phyloP scores from a whole-genome alignment of 2,113 vertebrate genomes.

The Clarias magur region DNA sequence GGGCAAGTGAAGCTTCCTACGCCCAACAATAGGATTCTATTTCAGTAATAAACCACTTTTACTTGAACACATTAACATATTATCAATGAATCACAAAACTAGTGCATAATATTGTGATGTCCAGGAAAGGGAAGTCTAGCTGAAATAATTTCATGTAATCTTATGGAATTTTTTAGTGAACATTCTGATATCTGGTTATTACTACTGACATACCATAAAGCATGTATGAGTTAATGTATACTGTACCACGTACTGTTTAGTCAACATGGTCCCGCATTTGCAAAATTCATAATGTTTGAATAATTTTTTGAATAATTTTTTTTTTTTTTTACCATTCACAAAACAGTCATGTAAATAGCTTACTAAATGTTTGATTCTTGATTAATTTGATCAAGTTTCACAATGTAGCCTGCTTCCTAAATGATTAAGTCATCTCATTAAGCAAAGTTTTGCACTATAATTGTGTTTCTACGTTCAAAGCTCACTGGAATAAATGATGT shows the following conservation, averaged over 20 bases:
- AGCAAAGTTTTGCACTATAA: constrained; percentile 34
- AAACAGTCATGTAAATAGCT: constrained; percentile 26
- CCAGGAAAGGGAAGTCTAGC: background rate
- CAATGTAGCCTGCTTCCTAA: constrained; percentile 36
- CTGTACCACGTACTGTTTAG: constrained; percentile 29
- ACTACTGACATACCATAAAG: constrained; percentile 35
- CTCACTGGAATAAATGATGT: constrained; percentile 1
- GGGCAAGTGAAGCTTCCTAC: background rate
- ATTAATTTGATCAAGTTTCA: constrained; percentile 10
- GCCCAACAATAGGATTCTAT: background rate
- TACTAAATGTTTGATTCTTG: constrained; percentile 3
- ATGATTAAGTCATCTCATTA: constrained; percentile 29
- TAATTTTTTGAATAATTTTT: background rate
- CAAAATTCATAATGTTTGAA: background rate
- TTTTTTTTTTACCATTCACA: background rate
- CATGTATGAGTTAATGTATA: constrained; percentile 56
- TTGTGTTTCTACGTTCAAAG: background rate
- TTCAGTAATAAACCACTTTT: background rate
- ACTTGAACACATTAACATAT: background rate
- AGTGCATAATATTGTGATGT: background rate
- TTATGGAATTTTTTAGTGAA: constrained; percentile 31
- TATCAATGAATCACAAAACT: background rate
- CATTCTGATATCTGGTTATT: constrained; percentile 36
- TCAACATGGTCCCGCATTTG: background rate
- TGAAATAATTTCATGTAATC: background rate